Evolutionary conservation across 2,888 invertebrate species (phyloP).

Genomic region (Stenchaetothrips biformis): DNA sequence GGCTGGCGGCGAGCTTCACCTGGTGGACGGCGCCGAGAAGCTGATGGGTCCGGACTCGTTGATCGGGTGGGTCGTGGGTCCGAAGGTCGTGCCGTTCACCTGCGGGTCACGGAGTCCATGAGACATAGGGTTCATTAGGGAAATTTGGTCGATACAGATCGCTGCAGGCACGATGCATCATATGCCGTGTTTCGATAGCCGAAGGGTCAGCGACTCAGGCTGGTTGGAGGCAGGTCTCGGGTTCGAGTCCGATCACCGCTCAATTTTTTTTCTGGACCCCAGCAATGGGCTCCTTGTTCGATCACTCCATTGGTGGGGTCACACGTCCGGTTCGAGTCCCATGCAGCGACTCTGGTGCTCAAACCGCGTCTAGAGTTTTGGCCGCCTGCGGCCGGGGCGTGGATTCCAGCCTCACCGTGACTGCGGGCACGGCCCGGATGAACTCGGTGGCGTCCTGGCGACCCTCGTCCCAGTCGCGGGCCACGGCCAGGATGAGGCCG

Average conservation of each 20-base stretch:
- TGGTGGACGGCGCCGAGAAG: neutral
- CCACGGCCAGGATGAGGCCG: slow-evolving; percentile 17
- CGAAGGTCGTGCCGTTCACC: neutral
- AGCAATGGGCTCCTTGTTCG: neutral
- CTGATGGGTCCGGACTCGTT: neutral
- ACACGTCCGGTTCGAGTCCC: too few relatives aligned
- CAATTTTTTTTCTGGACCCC: too few relatives aligned
- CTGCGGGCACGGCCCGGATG: neutral
- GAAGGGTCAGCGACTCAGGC: too few relatives aligned
- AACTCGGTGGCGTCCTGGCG: slow-evolving; percentile 10
- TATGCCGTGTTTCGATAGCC: too few relatives aligned
- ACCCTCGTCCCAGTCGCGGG: slow-evolving; percentile 2
- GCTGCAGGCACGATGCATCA: too few relatives aligned
- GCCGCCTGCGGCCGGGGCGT: neutral
- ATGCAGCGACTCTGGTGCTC: too few relatives aligned
- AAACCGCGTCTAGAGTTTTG: too few relatives aligned
- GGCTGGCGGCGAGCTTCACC: neutral
- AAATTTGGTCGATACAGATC: too few relatives aligned
- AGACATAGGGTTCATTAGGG: too few relatives aligned
- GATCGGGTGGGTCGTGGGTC: neutral
- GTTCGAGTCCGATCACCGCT: too few relatives aligned
- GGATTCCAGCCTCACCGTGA: neutral
- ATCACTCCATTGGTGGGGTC: too few relatives aligned
- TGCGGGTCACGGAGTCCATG: neutral
- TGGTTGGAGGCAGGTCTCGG: too few relatives aligned